Base-by-base conservation (phyloP, 2,113 vertebrate genomes). In the Nerophis ophidion region DNA sequence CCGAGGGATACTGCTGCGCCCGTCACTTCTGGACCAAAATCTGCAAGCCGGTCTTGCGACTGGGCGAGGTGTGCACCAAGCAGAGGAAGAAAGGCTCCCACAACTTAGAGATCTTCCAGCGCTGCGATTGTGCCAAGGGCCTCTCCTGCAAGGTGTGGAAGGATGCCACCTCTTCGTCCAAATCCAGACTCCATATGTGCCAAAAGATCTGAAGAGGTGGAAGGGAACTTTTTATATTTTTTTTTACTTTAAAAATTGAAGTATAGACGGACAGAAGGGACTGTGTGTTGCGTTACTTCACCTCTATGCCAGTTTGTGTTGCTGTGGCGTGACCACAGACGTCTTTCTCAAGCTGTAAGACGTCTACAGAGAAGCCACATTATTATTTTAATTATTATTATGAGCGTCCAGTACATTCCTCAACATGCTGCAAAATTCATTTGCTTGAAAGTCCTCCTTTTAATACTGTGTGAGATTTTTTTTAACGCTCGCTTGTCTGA, bases 21-120 rank as follows among this genome's bases (percentile, higher is more conserved):
- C 94, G 95, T 19, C 95, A 98, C 77, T 98, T 98, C 90, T 98
- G 95, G 95, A 95, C 93, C 87, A 97, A 97, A 89, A 98, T 98
- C 85, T 98, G 95, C 88, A 98, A 98, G 66, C 95, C 95, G 8
- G 95, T 98, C 66, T 90, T 98, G 74, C 90, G 91, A 71, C 93
- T 92, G 80, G 93, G 93, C 4, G 94, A 97, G 68, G 94, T 98
- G 42, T 98, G 95, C 84, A 96, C 94, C 65, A 95, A 94, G 70
- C 93, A 96, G 71, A 91, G 93, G 76, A 94, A 93, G 88, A 98
- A 98, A 78, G 95, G 95, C 9, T 91, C 95, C 14, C 95, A 95
- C 0, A 91, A 94, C 79, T 82, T 98, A 71, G 95, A 98, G 78
- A 94, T 98, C 72, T 98, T 98, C 89, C 94, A 98, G 82, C 88